Conservation (phyloP, 2,113 vertebrate genomes). For the Tiliqua scincoides region DNA sequence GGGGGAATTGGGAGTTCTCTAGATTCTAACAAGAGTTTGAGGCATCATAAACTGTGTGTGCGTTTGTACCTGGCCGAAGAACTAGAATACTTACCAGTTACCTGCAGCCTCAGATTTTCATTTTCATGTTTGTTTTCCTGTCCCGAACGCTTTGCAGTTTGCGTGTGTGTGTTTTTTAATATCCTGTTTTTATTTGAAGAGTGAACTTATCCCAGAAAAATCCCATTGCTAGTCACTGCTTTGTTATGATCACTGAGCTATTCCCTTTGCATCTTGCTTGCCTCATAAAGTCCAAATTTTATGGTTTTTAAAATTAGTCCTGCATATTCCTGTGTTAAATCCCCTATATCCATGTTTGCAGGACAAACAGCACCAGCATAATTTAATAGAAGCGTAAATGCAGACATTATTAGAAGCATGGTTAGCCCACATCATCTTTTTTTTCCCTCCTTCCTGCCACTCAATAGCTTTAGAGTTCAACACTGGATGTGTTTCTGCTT, state of each 20-base stretch:
- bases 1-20: background rate
- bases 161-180: background rate
- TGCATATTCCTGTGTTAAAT: background rate
- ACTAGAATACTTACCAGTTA: background rate
- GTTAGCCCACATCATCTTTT: background rate
- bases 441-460: background rate
- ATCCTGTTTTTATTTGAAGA: background rate
- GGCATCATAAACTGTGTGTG: background rate
- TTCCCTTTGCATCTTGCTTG: background rate
- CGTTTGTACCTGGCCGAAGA: too few relatives aligned
- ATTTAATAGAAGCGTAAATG: background rate
- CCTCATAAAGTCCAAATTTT: background rate
- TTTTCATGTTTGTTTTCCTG: too few relatives aligned
- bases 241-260: background rate
- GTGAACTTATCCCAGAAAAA: background rate
- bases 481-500: constrained; percentile 66
- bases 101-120: background rate
- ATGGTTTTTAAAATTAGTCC: background rate
- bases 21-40: background rate
- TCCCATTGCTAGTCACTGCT: background rate
- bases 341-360: background rate
- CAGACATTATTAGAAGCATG: background rate
- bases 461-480: constrained; percentile 6
- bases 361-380: background rate
- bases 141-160: background rate